Evolutionary conservation across 1,140 invertebrate genomes (phyloP).

Genomic region (Lineus longissimus): DNA sequence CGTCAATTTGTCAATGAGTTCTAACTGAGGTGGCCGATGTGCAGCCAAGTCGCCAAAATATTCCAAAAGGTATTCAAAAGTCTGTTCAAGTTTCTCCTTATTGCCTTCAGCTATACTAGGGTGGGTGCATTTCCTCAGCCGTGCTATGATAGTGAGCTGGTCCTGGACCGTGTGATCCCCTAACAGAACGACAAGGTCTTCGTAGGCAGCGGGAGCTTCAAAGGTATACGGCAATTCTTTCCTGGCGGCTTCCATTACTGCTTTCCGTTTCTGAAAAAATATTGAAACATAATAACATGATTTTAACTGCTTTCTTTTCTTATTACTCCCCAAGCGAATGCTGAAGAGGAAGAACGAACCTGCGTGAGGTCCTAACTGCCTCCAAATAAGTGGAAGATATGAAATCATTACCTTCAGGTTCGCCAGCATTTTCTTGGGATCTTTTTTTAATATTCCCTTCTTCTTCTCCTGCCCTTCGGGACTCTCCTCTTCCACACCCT

Average conservation of each 20-base stretch:
- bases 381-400: no score
- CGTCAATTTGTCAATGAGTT: conserved; percentile 55
- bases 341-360: no score
- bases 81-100: conserved; percentile 65
- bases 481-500: conserved; percentile 18
- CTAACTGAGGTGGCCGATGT: conserved; percentile 45
- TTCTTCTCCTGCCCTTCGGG: conserved; percentile 42
- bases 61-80: conserved; percentile 58
- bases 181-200: conserved; percentile 66
- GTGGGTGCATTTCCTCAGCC: conserved; percentile 82
- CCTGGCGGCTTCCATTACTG: conserved; percentile 60
- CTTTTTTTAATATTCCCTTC: not conserved
- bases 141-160: conserved; percentile 69
- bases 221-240: conserved; percentile 70
- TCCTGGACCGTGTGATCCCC: conserved; percentile 60
- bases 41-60: conserved; percentile 66
- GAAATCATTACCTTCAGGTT: no score
- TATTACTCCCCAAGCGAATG: no score
- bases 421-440: no score
- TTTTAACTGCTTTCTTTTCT: no score
- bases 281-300: not conserved
- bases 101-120: conserved; percentile 71
- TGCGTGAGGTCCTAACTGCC: no score
- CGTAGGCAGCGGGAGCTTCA: conserved; percentile 64
- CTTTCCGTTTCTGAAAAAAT: conserved; percentile 12